Evolutionary conservation across 35 echinoderm and acorn worm genomes (phyloP).

Genomic region (Ophiothrix spiculata): DNA sequence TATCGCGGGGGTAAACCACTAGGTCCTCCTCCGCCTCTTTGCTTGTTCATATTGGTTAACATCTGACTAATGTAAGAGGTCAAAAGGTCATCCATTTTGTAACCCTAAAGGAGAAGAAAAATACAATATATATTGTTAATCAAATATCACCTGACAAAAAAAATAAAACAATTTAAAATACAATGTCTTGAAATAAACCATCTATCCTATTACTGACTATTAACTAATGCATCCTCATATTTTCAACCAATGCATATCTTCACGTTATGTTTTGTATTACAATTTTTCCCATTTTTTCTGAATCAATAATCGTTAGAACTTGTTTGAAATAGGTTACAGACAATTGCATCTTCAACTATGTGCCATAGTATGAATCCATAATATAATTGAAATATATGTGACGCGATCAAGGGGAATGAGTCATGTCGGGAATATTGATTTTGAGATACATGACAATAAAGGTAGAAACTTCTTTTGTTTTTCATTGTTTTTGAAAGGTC

Average conservation of each 20-base stretch:
- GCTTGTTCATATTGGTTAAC: conserved; percentile 83
- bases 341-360: too few relatives aligned
- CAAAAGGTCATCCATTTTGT: conserved; percentile 98
- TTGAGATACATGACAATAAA: too few relatives aligned
- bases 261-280: background rate
- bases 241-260: background rate
- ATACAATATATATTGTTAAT: background rate
- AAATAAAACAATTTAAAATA: background rate
- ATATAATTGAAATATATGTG: too few relatives aligned
- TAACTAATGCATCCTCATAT: background rate
- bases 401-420: too few relatives aligned
- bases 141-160: background rate
- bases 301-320: too few relatives aligned
- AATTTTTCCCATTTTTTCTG: background rate
- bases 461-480: too few relatives aligned
- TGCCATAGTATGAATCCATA: too few relatives aligned
- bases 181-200: background rate
- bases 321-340: too few relatives aligned
- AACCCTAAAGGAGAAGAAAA: conserved; percentile 53
- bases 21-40: background rate
- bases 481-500: too few relatives aligned
- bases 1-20: too few relatives aligned
- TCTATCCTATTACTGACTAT: background rate
- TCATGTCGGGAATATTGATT: too few relatives aligned
- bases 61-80: conserved; percentile 97